A percentile compares a stretch with the other conserved stretches of the same genome.
phyloP scores from a whole-genome alignment of 64 coral and sea anemone species.

The Platygyra sinensis region DNA sequence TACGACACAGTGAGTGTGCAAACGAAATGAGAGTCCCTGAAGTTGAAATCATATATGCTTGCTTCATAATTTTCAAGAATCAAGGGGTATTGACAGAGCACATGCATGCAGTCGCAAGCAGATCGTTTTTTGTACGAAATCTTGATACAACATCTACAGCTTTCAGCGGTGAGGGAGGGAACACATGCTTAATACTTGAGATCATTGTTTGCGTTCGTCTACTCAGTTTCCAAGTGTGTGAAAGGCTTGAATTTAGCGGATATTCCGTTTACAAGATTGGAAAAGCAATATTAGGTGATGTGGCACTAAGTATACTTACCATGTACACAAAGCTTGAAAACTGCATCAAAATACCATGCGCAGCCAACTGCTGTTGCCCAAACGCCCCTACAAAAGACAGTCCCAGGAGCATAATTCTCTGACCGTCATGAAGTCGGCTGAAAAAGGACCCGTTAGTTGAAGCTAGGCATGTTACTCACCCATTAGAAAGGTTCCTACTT shows the following conservation, averaged over 20 bases:
- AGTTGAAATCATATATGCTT: no score
- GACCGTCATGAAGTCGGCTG: neutral
- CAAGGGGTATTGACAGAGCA: no score
- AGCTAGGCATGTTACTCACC: slow-evolving; percentile 4
- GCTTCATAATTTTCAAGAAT: no score
- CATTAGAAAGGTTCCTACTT: slow-evolving; percentile 69
- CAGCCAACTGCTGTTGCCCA: slow-evolving; percentile 42
- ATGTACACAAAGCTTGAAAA: slow-evolving; percentile 53
- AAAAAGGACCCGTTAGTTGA: no score
- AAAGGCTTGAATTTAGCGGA: neutral
- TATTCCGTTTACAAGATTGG: neutral
- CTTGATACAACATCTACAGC: no score
- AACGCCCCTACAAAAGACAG: slow-evolving; percentile 33
- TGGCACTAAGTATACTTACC: slow-evolving; percentile 14
- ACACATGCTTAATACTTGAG: no score
- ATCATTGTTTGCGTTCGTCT: no score
- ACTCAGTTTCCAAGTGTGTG: neutral
- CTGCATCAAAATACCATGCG: slow-evolving; percentile 67
- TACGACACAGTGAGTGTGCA: no score
- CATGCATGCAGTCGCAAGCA: no score
- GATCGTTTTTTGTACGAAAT: no score
- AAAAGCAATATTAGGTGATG: neutral
- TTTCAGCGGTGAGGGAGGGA: no score
- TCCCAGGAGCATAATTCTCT: neutral
- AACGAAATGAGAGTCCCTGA: no score